Evolutionary conservation across 2,797 vertebrate genomes (phyloP).

Genomic region (Lagodon rhomboides): DNA sequence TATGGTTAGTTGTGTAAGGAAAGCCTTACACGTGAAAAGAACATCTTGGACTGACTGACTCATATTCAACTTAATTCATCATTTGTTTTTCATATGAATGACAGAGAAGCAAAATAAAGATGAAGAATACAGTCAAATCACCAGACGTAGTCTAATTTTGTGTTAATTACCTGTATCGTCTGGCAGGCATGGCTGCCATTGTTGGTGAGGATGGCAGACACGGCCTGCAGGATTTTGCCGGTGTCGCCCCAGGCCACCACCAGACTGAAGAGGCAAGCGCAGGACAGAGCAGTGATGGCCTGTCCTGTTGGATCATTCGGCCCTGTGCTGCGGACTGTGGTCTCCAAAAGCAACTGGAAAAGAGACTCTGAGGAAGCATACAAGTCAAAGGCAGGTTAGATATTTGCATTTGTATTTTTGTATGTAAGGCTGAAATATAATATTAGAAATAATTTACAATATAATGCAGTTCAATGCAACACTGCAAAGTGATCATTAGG

Average conservation of each 20-base stretch:
- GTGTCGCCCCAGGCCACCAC: slow-evolving; percentile 99
- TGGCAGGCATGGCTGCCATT: slow-evolving; percentile 99
- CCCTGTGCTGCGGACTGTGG: slow-evolving; percentile 96
- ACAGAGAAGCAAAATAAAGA: background rate
- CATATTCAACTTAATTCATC: background rate
- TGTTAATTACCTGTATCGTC: slow-evolving; percentile 91
- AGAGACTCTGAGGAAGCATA: slow-evolving; percentile 89
- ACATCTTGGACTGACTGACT: background rate
- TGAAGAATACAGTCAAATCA: background rate
- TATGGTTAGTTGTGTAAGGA: background rate
- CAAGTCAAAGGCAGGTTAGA: background rate
- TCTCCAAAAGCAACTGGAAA: slow-evolving; percentile 97
- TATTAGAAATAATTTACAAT: background rate
- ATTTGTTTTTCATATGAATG: background rate
- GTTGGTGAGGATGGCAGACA: slow-evolving; percentile 98
- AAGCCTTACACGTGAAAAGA: background rate
- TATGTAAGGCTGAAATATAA: background rate
- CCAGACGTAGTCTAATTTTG: background rate
- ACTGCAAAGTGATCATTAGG: background rate
- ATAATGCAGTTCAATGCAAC: background rate
- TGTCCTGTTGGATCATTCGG: slow-evolving; percentile 96
- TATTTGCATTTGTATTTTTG: background rate
- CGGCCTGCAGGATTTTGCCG: slow-evolving; percentile 96
- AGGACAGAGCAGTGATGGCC: slow-evolving; percentile 96
- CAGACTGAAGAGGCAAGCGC: slow-evolving; percentile 98